phyloP scores from a whole-genome alignment of 1,140 invertebrate species.

The Ruditapes philippinarum region DNA sequence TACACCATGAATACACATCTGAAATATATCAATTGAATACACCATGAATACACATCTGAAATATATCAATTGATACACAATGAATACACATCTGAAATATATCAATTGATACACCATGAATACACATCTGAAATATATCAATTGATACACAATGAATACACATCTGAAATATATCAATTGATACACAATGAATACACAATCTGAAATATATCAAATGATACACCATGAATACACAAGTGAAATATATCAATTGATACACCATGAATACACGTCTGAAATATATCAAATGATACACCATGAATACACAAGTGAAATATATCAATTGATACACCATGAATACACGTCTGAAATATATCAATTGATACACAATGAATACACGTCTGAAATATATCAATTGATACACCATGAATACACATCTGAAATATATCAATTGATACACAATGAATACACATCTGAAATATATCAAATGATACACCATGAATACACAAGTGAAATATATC shows the following conservation, averaged over 20 bases:
- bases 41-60: conserved; percentile 89
- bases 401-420: conserved; percentile 89
- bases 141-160: conserved; percentile 89
- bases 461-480: conserved; percentile 65
- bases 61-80: conserved; percentile 86
- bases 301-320: conserved; percentile 76
- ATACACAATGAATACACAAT: no score
- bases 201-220: conserved; percentile 75
- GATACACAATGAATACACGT: conserved; percentile 89
- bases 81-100: conserved; percentile 87
- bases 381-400: conserved; percentile 75
- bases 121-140: conserved; percentile 82
- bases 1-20: conserved; percentile 89
- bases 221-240: no score
- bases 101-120: conserved; percentile 88
- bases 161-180: conserved; percentile 79
- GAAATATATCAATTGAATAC: conserved; percentile 65
- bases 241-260: conserved; percentile 66
- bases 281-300: conserved; percentile 65
- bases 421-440: conserved; percentile 66
- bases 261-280: conserved; percentile 88
- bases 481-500: conserved; percentile 76
- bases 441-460: conserved; percentile 88
- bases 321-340: conserved; percentile 89
- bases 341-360: conserved; percentile 79